Evolutionary conservation across 2,888 invertebrate species (phyloP).

Genomic region (Octonoba sinensis): DNA sequence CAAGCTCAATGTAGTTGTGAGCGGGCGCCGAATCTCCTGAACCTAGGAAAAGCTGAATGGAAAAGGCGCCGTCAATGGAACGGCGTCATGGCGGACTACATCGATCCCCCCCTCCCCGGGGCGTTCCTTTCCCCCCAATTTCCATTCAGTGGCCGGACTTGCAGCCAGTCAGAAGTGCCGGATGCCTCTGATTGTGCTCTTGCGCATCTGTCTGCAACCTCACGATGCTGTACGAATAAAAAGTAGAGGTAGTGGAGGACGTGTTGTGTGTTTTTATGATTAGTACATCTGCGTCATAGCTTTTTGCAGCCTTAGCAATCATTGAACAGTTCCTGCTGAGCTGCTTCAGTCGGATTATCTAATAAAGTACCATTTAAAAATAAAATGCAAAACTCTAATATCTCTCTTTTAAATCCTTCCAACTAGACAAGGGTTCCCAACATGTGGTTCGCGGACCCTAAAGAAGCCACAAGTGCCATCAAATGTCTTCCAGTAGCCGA

Average conservation of each 20-base stretch:
- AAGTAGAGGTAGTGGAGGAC: conserved; percentile 29
- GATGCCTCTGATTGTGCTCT: conserved; percentile 12
- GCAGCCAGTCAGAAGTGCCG: conserved; percentile 32
- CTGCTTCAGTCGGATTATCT: no score
- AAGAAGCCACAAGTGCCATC: no score
- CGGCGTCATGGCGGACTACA: conserved; percentile 41
- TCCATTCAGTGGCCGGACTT: conserved; percentile 42
- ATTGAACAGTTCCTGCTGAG: no score
- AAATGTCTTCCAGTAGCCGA: no score
- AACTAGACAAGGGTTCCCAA: no score
- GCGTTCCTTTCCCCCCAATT: neutral
- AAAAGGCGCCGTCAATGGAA: conserved; percentile 42
- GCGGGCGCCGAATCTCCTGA: no score
- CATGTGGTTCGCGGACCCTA: no score
- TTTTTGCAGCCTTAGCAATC: no score
- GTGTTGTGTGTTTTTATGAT: conserved; percentile 30
- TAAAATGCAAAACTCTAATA: no score
- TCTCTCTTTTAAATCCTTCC: no score
- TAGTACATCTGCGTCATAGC: conserved; percentile 1
- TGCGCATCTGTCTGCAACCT: conserved; percentile 35
- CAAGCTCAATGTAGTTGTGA: no score
- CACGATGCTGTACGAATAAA: conserved; percentile 7
- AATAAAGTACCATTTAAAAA: no score
- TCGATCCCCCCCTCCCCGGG: conserved; percentile 24
- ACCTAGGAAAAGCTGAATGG: conserved; percentile 28